These are phyloP conservation scores for Alouatta caraya DNA, from an alignment of 2,797 vertebrate genomes.

Conservation along the genomic window DNA sequence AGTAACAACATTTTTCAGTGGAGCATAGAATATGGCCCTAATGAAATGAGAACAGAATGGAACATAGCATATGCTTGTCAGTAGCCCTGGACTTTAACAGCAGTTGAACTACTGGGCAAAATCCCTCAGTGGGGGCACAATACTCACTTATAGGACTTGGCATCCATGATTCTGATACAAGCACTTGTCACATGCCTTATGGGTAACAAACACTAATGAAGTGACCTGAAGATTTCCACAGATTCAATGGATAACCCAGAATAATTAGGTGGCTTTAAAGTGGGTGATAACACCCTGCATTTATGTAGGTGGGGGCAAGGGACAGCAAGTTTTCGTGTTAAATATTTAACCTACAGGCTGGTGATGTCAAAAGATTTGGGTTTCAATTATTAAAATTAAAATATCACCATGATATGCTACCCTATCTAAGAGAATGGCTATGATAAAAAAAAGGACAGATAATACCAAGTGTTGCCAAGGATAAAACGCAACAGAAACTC, in stretches of 20 bases:
- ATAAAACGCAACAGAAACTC: background rate
- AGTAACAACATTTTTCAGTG: background rate
- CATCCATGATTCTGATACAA: background rate
- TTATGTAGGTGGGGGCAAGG: background rate
- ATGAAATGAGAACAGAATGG: background rate
- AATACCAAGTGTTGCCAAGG: background rate
- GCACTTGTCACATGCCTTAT: background rate
- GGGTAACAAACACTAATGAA: background rate
- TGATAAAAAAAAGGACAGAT: background rate
- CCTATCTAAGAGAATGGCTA: background rate
- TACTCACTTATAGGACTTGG: background rate
- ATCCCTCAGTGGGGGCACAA: background rate
- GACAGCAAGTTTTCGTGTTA: background rate
- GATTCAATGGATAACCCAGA: background rate
- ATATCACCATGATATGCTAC: background rate
- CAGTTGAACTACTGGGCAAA: background rate
- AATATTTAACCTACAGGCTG: background rate
- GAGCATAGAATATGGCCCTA: background rate
- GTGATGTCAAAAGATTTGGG: background rate
- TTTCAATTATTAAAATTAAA: constrained; percentile 14
- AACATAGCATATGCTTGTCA: background rate
- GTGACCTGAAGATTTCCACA: background rate
- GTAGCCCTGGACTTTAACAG: background rate
- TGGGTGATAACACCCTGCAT: background rate
- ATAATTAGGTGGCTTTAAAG: background rate